Conservation (phyloP, 2,888 invertebrate genomes). For the Rhorus exstirpatorius region DNA sequence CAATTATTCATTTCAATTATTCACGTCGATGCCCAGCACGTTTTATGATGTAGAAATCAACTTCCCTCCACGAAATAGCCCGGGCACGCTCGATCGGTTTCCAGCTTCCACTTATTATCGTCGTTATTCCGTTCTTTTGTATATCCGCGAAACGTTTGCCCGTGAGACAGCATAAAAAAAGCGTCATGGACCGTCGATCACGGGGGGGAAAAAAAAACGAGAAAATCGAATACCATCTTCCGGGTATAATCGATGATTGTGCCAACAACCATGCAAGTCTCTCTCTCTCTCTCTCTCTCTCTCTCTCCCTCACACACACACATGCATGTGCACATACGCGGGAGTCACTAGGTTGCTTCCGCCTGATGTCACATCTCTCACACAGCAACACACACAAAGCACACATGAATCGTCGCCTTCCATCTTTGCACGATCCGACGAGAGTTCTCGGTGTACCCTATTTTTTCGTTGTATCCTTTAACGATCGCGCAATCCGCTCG, state of each 20-base stretch:
- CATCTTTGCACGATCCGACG: slow-evolving; percentile 43
- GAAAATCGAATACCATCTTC: slow-evolving; percentile 68
- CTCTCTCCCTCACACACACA: slow-evolving; percentile 36
- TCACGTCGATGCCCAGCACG: slow-evolving; percentile 44
- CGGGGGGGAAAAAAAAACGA: slow-evolving; percentile 61
- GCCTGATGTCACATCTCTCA: slow-evolving; percentile 53
- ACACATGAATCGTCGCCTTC: slow-evolving; percentile 21
- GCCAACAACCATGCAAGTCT: slow-evolving; percentile 32
- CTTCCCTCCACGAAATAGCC: slow-evolving; percentile 22
- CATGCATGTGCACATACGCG: slow-evolving; percentile 22
- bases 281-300: slow-evolving; percentile 12
- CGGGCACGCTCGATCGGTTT: slow-evolving; percentile 55
- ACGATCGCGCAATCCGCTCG: slow-evolving; percentile 63
- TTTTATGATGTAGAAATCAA: slow-evolving; percentile 52
- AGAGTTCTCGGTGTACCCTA: slow-evolving; percentile 48
- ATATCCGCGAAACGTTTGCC: slow-evolving; percentile 51
- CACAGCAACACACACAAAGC: slow-evolving; percentile 30
- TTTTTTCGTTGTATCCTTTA: slow-evolving; percentile 46
- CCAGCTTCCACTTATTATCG: slow-evolving; percentile 62
- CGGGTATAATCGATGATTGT: slow-evolving; percentile 74
- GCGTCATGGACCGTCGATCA: slow-evolving; percentile 74
- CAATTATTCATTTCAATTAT: slow-evolving; percentile 65
- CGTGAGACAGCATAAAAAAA: slow-evolving; percentile 74
- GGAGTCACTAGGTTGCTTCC: slow-evolving; percentile 59
- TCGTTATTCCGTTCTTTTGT: slow-evolving; percentile 64